These are phyloP conservation scores for Ibycter americanus DNA, from an alignment of 2,797 vertebrate species.

Conservation along the genomic window DNA sequence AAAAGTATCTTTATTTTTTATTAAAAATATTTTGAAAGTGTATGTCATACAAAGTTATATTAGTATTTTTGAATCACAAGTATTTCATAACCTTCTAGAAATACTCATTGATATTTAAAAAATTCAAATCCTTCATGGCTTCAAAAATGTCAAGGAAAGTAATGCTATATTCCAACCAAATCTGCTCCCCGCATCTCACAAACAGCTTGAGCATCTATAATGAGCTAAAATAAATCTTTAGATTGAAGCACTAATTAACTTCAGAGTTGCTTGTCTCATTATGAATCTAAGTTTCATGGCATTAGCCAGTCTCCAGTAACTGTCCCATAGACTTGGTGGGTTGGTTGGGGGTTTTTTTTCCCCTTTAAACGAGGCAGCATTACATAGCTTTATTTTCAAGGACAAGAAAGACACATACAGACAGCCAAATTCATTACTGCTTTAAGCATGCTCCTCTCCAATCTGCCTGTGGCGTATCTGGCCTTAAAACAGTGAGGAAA, in stretches of 20 bases:
- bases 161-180: constrained; percentile 49
- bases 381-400: neutral
- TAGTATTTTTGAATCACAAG: neutral
- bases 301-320: constrained; percentile 7
- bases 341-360: neutral
- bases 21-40: neutral
- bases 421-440: neutral
- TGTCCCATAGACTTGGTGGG: neutral
- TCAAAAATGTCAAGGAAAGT: constrained; percentile 51
- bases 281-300: neutral
- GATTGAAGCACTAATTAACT: constrained; percentile 61
- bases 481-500: neutral
- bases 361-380: neutral
- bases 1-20: neutral
- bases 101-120: constrained; percentile 54
- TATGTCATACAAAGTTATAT: neutral
- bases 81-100: constrained; percentile 51
- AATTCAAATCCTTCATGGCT: constrained; percentile 26
- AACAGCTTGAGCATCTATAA: constrained; percentile 66
- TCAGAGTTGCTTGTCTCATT: constrained; percentile 15
- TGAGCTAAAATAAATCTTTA: constrained; percentile 52
- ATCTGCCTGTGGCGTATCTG: neutral
- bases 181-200: constrained; percentile 46
- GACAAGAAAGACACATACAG: neutral
- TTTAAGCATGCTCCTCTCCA: neutral